phyloP scores from a whole-genome alignment of 2,113 vertebrate species.

The Pithys albifrons region DNA sequence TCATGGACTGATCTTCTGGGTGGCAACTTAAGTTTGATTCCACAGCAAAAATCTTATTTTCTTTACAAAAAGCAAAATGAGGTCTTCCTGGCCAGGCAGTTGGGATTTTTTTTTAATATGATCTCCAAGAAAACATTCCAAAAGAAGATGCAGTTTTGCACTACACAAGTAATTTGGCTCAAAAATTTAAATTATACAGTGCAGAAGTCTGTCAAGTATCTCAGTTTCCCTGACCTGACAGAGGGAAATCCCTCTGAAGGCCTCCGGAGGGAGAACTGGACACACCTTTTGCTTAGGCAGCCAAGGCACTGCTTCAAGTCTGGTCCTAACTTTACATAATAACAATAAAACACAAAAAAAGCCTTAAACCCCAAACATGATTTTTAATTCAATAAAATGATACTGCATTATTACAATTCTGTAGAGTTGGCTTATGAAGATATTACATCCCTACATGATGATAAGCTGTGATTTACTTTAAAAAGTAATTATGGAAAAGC shows the following conservation, averaged over 20 bases:
- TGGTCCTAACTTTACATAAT: not conserved
- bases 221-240: not conserved
- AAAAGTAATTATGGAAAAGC: slow-evolving; percentile 26
- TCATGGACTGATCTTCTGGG: not conserved
- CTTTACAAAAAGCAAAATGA: not conserved
- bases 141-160: not conserved
- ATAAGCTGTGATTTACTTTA: slow-evolving; percentile 14
- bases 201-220: not conserved
- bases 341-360: not conserved
- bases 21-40: not conserved
- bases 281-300: not conserved
- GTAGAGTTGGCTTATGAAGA: slow-evolving; percentile 13
- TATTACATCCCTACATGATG: not conserved
- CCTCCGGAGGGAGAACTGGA: not conserved
- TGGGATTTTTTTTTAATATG: not conserved
- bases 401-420: not conserved
- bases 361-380: not conserved
- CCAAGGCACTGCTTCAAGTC: not conserved
- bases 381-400: not conserved
- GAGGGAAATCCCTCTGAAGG: not conserved
- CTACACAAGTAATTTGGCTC: not conserved
- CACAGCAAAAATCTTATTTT: not conserved
- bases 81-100: not conserved
- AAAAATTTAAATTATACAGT: not conserved
- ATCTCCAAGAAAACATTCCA: not conserved